phyloP scores from a whole-genome alignment of 2,888 invertebrate genomes.

The Coenonympha glycerion region DNA sequence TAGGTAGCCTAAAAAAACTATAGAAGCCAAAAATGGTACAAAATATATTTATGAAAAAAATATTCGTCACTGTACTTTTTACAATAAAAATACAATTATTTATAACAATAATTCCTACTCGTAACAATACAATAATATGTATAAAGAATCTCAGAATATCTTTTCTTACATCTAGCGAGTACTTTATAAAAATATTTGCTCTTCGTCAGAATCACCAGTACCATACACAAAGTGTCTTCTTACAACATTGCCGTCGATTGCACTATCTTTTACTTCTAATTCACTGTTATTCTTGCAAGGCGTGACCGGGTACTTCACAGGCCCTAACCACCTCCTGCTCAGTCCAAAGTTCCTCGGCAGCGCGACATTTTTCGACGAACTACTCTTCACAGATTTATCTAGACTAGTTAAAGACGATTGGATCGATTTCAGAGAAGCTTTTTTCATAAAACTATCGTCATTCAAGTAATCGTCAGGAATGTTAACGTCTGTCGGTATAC shows the following conservation, averaged over 20 bases:
- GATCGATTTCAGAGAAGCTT: slow-evolving; percentile 59
- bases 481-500: slow-evolving; percentile 60
- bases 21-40: neutral
- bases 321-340: slow-evolving; percentile 78
- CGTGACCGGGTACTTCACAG: slow-evolving; percentile 79
- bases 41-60: neutral
- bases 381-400: slow-evolving; percentile 53
- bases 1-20: neutral
- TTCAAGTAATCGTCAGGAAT: slow-evolving; percentile 57
- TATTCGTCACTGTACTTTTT: neutral
- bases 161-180: neutral
- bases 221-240: slow-evolving; percentile 68
- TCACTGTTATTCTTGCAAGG: slow-evolving; percentile 72
- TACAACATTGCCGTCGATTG: slow-evolving; percentile 56
- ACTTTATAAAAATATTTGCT: slow-evolving; percentile 78
- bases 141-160: slow-evolving; percentile 20
- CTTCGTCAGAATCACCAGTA: slow-evolving; percentile 76
- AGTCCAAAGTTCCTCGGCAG: slow-evolving; percentile 77
- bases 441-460: slow-evolving; percentile 45
- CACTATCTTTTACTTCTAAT: slow-evolving; percentile 47
- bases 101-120: neutral
- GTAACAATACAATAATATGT: slow-evolving; percentile 5
- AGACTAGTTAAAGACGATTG: slow-evolving; percentile 60
- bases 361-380: slow-evolving; percentile 62
- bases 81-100: neutral